phyloP scores from a whole-genome alignment of 2,888 invertebrate genomes.

The Drosophila colorata region DNA sequence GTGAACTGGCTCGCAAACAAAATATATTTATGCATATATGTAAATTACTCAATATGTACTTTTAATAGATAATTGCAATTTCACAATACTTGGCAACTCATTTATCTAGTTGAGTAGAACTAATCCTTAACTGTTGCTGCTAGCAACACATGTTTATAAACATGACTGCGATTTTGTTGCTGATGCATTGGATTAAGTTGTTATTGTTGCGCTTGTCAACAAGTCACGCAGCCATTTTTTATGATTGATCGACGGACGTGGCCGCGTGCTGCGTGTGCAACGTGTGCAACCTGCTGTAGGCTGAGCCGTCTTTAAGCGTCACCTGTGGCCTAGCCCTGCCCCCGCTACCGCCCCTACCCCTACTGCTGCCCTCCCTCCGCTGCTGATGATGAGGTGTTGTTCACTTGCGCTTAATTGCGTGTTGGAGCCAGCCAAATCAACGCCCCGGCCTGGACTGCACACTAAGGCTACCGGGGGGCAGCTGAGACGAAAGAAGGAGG shows the following conservation, averaged over 20 bases:
- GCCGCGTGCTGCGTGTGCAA: slow-evolving; percentile 41
- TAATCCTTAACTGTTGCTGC: neutral
- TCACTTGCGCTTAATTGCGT: slow-evolving; percentile 76
- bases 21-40: too few species aligned
- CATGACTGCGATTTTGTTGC: slow-evolving; percentile 14
- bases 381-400: slow-evolving; percentile 66
- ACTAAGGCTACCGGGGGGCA: neutral
- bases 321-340: slow-evolving; percentile 4
- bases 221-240: slow-evolving; percentile 50
- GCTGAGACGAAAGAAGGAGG: neutral
- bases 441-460: slow-evolving; percentile 53
- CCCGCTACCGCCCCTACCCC: too few species aligned
- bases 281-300: slow-evolving; percentile 10
- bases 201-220: slow-evolving; percentile 60
- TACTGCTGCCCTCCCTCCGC: too few species aligned
- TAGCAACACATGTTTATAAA: slow-evolving; percentile 1
- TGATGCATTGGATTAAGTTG: slow-evolving; percentile 33
- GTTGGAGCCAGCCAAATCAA: slow-evolving; percentile 72
- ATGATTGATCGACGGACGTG: slow-evolving; percentile 67
- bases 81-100: too few species aligned
- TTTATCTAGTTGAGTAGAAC: neutral
- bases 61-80: too few species aligned
- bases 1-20: too few species aligned
- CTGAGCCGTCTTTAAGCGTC: slow-evolving; percentile 1
- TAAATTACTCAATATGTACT: too few species aligned